Evolutionary conservation across 2,888 invertebrate genomes (phyloP).

Genomic region (Napeogenes sylphis): DNA sequence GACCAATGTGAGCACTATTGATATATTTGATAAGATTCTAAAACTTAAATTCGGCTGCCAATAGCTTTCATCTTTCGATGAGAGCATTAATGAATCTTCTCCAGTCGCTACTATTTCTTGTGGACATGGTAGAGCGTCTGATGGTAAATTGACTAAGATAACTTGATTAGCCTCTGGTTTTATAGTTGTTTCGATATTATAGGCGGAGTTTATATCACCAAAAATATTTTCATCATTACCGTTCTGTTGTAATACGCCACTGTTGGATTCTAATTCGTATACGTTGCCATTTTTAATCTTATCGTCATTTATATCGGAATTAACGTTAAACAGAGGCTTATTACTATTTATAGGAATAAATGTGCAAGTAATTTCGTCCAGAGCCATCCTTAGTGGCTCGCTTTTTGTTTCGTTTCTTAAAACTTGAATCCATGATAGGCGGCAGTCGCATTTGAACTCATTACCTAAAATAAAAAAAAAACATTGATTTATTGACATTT

Average conservation of each 20-base stretch:
- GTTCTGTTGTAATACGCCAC: slow-evolving; percentile 46
- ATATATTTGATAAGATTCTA: slow-evolving; percentile 40
- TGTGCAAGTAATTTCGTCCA: slow-evolving; percentile 83
- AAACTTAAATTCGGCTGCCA: slow-evolving; percentile 55
- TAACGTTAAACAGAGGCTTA: slow-evolving; percentile 34
- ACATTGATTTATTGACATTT: neutral
- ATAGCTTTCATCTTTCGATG: slow-evolving; percentile 64
- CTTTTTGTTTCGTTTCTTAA: slow-evolving; percentile 86
- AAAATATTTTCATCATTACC: slow-evolving; percentile 46
- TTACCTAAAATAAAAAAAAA: slow-evolving; percentile 79
- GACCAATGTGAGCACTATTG: slow-evolving; percentile 43
- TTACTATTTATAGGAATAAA: slow-evolving; percentile 35
- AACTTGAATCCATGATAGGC: slow-evolving; percentile 86
- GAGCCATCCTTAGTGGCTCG: slow-evolving; percentile 79
- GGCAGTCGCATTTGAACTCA: slow-evolving; percentile 88
- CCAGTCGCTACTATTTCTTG: slow-evolving; percentile 52
- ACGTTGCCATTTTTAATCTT: slow-evolving; percentile 39
- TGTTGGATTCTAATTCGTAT: slow-evolving; percentile 45
- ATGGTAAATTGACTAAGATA: slow-evolving; percentile 50
- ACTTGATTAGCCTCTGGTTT: slow-evolving; percentile 52
- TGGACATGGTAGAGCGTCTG: slow-evolving; percentile 56
- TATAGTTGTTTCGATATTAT: slow-evolving; percentile 51
- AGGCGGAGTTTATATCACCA: slow-evolving; percentile 44
- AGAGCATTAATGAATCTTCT: slow-evolving; percentile 68
- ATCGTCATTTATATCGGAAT: slow-evolving; percentile 27